Percentiles rank a stretch among this genome's conserved stretches.
Conservation (phyloP, 2,888 invertebrate species). For the Diabrotica balteata region DNA sequence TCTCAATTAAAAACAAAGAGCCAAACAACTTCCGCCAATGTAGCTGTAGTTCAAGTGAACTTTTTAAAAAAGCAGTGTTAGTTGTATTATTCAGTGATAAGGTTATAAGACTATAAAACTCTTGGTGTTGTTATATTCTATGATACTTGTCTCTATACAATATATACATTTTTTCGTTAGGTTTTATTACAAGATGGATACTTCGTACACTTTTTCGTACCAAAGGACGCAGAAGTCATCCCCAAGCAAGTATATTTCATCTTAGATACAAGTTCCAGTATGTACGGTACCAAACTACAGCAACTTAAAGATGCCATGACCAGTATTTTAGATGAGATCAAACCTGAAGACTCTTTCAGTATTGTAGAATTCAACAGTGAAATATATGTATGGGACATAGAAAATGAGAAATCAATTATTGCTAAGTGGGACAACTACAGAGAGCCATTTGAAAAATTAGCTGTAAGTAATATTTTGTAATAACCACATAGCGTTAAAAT, state of each 20-base stretch:
- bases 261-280: conserved; percentile 64
- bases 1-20: no score
- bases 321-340: conserved; percentile 68
- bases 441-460: conserved; percentile 14
- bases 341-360: conserved; percentile 70
- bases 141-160: no score
- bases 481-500: no score
- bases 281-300: conserved; percentile 60
- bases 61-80: no score
- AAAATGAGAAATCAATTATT: conserved; percentile 52
- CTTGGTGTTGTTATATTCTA: no score
- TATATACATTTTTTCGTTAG: conserved; percentile 5
- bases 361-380: conserved; percentile 70
- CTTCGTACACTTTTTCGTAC: conserved; percentile 64
- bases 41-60: no score
- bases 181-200: conserved; percentile 54
- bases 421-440: conserved; percentile 46
- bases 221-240: conserved; percentile 53
- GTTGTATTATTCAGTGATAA: no score
- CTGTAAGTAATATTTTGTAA: conserved; percentile 9
- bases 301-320: conserved; percentile 66
- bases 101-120: no score
- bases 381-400: conserved; percentile 63
- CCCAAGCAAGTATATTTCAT: conserved; percentile 63
- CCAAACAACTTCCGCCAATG: no score